A percentile compares a stretch with the other conserved stretches of the same genome.
These are phyloP conservation scores for Opisthograptis luteolata DNA, from an alignment of 2,888 invertebrate genomes.

Conservation along the genomic window DNA sequence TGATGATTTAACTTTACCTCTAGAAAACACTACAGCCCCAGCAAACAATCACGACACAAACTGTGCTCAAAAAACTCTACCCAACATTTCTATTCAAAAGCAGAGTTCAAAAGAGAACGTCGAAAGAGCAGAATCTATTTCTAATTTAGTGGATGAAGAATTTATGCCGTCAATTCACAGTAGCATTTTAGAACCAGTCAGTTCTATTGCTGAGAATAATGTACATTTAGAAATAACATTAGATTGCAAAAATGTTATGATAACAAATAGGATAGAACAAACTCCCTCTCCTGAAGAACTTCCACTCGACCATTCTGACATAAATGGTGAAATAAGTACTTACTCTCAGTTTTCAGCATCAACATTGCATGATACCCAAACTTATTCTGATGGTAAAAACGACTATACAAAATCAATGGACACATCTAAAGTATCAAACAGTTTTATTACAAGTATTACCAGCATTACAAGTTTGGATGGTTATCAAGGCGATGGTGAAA, in stretches of 20 bases:
- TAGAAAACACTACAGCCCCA: slow-evolving; percentile 35
- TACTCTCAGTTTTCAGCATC: slow-evolving; percentile 80
- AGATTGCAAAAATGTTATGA: slow-evolving; percentile 71
- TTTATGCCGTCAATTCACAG: slow-evolving; percentile 86
- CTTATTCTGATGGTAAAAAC: slow-evolving; percentile 83
- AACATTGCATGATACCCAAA: slow-evolving; percentile 81
- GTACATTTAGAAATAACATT: slow-evolving; percentile 83
- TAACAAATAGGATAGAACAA: slow-evolving; percentile 86
- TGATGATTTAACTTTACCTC: slow-evolving; percentile 46
- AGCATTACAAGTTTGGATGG: slow-evolving; percentile 96
- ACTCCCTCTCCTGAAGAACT: slow-evolving; percentile 94
- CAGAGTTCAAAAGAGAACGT: slow-evolving; percentile 37
- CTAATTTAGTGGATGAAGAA: slow-evolving; percentile 82
- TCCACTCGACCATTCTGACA: slow-evolving; percentile 90
- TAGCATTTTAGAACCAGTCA: slow-evolving; percentile 83
- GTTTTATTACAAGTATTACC: slow-evolving; percentile 94
- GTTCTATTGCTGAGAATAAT: slow-evolving; percentile 81
- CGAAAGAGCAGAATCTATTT: slow-evolving; percentile 55
- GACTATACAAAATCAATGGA: slow-evolving; percentile 85
- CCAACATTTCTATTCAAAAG: slow-evolving; percentile 35
- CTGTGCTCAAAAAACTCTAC: slow-evolving; percentile 46
- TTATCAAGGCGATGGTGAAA: slow-evolving; percentile 96
- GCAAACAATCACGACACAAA: slow-evolving; percentile 34
- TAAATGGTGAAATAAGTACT: slow-evolving; percentile 84
- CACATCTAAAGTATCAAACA: slow-evolving; percentile 87